A percentile compares a stretch with the other conserved stretches of the same genome.
These are phyloP conservation scores for Papilio polyxenes DNA, from an alignment of 1,140 invertebrate species.

Conservation along the genomic window DNA sequence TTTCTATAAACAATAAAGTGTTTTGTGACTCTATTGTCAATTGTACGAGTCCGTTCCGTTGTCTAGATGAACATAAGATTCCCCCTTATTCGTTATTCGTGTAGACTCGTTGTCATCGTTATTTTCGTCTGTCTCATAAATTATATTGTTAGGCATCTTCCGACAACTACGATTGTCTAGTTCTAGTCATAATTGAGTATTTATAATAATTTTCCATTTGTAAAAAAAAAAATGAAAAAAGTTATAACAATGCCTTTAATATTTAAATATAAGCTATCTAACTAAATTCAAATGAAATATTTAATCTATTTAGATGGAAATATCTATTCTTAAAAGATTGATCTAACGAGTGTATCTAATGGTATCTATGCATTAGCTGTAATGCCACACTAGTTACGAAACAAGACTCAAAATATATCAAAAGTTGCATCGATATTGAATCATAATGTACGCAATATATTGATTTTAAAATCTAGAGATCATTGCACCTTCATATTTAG, in stretches of 20 bases:
- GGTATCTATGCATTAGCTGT: neutral
- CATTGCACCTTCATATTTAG: neutral
- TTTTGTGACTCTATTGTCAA: slow-evolving; percentile 12
- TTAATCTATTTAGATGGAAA: neutral
- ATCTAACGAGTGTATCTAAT: neutral
- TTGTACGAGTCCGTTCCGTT: neutral
- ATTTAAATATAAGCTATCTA: neutral
- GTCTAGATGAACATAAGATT: slow-evolving; percentile 3
- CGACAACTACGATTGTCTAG: neutral
- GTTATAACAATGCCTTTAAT: too few relatives aligned
- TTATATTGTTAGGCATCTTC: neutral
- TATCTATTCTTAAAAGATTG: neutral
- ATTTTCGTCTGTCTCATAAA: neutral
- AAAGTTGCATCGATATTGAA: neutral
- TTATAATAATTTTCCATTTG: too few relatives aligned
- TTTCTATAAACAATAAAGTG: neutral
- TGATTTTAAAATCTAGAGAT: neutral
- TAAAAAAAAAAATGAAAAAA: too few relatives aligned
- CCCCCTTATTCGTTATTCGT: neutral
- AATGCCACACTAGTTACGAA: neutral
- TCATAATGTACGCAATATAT: neutral
- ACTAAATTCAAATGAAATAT: neutral
- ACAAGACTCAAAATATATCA: neutral
- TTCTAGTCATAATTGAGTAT: neutral
- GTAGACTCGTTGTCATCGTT: neutral